Evolutionary conservation across 92 coral and sea anemone genomes (phyloP), one percentile per base, ranked within the genome.

Genomic region (Parazoanthus atlanticus): DNA sequence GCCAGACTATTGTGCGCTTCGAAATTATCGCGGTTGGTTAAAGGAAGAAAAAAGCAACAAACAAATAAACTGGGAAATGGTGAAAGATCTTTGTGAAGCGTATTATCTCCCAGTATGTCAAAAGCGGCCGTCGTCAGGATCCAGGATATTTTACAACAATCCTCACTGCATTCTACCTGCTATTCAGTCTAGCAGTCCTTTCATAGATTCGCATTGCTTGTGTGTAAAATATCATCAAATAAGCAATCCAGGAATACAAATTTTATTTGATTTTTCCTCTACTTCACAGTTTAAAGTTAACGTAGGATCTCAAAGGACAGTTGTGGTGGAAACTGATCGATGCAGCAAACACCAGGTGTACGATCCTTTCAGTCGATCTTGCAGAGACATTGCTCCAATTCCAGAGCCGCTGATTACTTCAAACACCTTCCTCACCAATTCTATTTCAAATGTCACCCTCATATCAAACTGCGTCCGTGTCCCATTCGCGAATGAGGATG

Each of bases 121-220:
- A 77, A 58, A 41, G 29, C 0, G 0, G 31, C 26, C 13, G 6
- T 69, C 11, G 25, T 69, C 38, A 36, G 38, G 38, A 36, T 36
- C 5, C 13, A 52, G 81, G 3, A 38, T 25, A 77, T 25, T 15
- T 29, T 77, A 77, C 56, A 77, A 77, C 32, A 77, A 77, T 26
- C 81, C 81, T 15, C 81, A 77, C 31, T 77, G 81, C 58, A 12
- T 77, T 38, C 81, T 77, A 25, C 38, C 54, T 21, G 16, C 2
- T 40, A n/a, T 15, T 10, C 81, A 38, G 15, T 1, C 81, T 21
- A n/a, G 30, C 17, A n/a, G n/a, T 77, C 54, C 49, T 17, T 77
- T 77, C 5, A 7, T 13, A 77, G 81, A 77, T 40, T 77, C 26
- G 26, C 81, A 77, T 38, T 77, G 81, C 31, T 30, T 77, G 56